Percentiles rank a stretch among this genome's conserved stretches.
Evolutionary conservation across 2,888 invertebrate species (phyloP).

Genomic region (Zeuzera pyrina): DNA sequence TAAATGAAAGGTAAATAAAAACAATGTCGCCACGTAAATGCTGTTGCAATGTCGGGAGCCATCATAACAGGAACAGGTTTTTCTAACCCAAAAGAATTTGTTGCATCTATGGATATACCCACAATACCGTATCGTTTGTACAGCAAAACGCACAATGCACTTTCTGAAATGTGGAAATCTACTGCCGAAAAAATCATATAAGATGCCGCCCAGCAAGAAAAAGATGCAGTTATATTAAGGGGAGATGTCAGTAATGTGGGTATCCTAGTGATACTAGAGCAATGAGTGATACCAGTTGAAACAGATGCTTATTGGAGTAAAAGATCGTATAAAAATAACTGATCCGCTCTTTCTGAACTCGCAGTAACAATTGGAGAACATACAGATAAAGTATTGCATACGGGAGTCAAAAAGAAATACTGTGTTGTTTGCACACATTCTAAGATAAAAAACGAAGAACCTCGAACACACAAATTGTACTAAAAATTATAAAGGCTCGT

Average conservation of each 20-base stretch:
- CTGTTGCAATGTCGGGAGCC: background rate
- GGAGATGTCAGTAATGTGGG: slow-evolving; percentile 4
- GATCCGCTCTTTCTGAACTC: slow-evolving; percentile 15
- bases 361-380: slow-evolving; percentile 16
- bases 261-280: slow-evolving; percentile 6
- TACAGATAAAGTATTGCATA: slow-evolving; percentile 14
- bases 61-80: background rate
- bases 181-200: slow-evolving; percentile 10
- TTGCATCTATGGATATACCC: slow-evolving; percentile 11
- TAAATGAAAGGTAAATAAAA: no score
- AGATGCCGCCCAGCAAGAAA: slow-evolving; percentile 12
- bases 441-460: no score
- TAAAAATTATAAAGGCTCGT: slow-evolving; percentile 14
- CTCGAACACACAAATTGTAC: slow-evolving; percentile 14
- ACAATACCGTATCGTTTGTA: slow-evolving; percentile 8
- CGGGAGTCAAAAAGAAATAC: slow-evolving; percentile 15
- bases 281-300: slow-evolving; percentile 8
- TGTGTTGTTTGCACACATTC: slow-evolving; percentile 13
- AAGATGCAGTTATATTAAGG: background rate
- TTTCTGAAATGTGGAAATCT: slow-evolving; percentile 4
- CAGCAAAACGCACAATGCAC: slow-evolving; percentile 6
- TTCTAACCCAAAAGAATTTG: slow-evolving; percentile 8
- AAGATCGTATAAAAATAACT: slow-evolving; percentile 13
- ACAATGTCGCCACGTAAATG: no score
- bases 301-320: slow-evolving; percentile 14